These are phyloP conservation scores for Cassiopea xamachana DNA, from an alignment of 30 jellyfish, hydroid and myxozoan species.

Conservation along the genomic window DNA sequence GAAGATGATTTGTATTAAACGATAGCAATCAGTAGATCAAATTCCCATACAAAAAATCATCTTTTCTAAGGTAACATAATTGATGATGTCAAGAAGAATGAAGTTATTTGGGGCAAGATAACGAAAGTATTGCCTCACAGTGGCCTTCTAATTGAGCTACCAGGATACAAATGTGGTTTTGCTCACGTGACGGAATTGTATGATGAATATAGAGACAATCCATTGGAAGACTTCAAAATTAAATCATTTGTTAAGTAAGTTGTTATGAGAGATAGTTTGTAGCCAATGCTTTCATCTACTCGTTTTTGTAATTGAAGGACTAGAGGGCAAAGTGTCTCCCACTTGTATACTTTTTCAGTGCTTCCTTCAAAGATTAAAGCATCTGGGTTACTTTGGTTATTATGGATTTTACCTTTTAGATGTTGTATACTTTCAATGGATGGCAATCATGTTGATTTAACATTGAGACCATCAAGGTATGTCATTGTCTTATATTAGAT, in stretches of 20 bases:
- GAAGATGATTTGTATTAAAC: no score
- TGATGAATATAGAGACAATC: constrained; percentile 76
- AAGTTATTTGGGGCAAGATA: constrained; percentile 71
- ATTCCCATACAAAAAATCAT: neutral
- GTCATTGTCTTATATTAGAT: neutral
- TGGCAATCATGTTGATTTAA: constrained; percentile 68
- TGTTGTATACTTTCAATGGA: constrained; percentile 55
- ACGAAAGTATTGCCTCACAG: constrained; percentile 62
- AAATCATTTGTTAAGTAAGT: constrained; percentile 84
- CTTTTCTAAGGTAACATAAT: constrained; percentile 58
- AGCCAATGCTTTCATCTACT: neutral
- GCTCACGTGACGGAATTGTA: constrained; percentile 86
- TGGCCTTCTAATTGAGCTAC: constrained; percentile 85
- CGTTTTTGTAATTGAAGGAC: neutral
- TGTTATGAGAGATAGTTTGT: neutral
- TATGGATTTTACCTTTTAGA: constrained; percentile 8
- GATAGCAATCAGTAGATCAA: no score
- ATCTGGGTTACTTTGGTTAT: neutral
- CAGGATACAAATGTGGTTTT: constrained; percentile 84
- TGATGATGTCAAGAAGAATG: constrained; percentile 57
- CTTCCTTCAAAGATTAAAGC: neutral
- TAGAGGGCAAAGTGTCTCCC: no score
- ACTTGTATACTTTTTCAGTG: no score
- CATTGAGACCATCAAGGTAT: constrained; percentile 82
- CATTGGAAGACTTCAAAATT: constrained; percentile 69